phyloP scores from a whole-genome alignment of 2,888 invertebrate genomes.

The Chrysolina oricalcia region DNA sequence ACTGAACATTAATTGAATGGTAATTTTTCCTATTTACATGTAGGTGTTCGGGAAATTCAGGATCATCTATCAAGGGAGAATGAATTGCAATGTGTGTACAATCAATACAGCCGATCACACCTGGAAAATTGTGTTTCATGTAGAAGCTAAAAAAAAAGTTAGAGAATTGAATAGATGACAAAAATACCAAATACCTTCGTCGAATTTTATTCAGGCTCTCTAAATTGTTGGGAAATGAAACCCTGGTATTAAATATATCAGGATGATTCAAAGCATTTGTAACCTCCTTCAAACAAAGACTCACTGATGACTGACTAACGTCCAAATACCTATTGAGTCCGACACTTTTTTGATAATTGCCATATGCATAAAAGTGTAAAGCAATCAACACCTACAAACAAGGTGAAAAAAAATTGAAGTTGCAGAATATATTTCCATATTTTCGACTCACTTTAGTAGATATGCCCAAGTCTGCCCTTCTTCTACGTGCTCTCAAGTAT shows the following conservation, averaged over 20 bases:
- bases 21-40: constrained; percentile 8
- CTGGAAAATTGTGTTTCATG: constrained; percentile 6
- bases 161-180: background rate
- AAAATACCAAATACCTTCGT: background rate
- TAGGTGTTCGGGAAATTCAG: constrained; percentile 3
- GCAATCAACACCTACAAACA: background rate
- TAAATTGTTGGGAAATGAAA: background rate
- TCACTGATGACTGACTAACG: background rate
- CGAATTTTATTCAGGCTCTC: background rate
- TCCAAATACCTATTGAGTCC: background rate
- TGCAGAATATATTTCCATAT: background rate
- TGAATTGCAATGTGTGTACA: constrained; percentile 21
- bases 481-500: background rate
- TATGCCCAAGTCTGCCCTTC: background rate
- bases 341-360: constrained; percentile 4
- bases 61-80: background rate
- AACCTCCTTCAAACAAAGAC: constrained; percentile 1
- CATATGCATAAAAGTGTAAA: constrained; percentile 2
- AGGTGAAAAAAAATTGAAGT: background rate
- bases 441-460: background rate
- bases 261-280: constrained; percentile 2
- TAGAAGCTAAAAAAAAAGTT: constrained; percentile 9
- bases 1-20: constrained; percentile 20
- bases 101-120: constrained; percentile 11
- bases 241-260: too few relatives aligned